Evolutionary conservation across 2,797 vertebrate species (phyloP), one percentile per base, ranked within the genome.

Genomic region (Megaceryle alcyon): DNA sequence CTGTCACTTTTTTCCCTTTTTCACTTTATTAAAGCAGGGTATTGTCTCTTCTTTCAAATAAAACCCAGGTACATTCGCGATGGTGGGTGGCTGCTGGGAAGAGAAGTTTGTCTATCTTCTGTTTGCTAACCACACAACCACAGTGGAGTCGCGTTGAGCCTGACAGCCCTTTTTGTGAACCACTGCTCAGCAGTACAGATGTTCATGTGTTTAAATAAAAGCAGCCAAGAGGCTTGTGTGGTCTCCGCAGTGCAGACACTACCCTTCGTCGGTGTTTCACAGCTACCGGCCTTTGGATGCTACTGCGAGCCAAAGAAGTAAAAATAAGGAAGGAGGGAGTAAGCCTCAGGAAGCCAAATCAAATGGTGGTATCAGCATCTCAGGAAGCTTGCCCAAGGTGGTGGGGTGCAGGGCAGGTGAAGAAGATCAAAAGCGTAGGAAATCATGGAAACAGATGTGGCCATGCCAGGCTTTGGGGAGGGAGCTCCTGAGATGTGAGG

Each of bases 391-490:
- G 3, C 76, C 94, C 66, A 93, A 95, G 94, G 89, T 82, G 95
- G 94, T 88, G 94, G 91, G 93, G 83, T 95, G 76, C 86, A 96
- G 94, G 86, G 93, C 96, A 97, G 96, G 96, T 97, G 95, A 96
- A 92, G 94, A 91, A 95, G 94, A 96, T 94, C 95, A 97, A 88
- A 97, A 65, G 90, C 3, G 6, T 97, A 97, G 97, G 97, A 97
- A 97, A 94, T 89, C 48, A 35, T 96, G 97, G 97, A 97, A 97
- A 97, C 97, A 97, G 97, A 97, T 97, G 97, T 92, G 81, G 91
- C 6, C 1, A 5, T 94, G 96, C 92, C 94, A 96, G 86, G 86
- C 94, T 94, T 88, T 9, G 44, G 80, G 68, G 87, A 93, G 73
- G 71, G 87, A 95, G 83, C 78, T 88, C 87, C 86, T 1, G 19